Conservation (phyloP, 2,888 invertebrate species). For the Drosophila antonietae region DNA sequence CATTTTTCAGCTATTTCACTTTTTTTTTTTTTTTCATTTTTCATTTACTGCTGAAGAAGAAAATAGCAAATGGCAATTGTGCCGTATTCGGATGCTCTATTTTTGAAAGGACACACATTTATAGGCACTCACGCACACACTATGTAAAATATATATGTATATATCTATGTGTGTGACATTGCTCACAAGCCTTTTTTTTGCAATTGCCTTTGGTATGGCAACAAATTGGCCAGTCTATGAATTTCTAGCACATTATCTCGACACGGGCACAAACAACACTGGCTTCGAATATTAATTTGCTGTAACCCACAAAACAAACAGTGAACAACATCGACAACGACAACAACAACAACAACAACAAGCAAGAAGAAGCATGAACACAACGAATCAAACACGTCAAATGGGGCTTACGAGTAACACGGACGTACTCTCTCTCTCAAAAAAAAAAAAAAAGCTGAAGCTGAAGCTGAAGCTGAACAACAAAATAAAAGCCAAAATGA, state of each 20-base stretch:
- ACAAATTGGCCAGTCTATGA: not conserved
- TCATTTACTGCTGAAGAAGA: constrained; percentile 18
- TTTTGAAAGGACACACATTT: constrained; percentile 19
- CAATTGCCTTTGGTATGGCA: constrained; percentile 1
- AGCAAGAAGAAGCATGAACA: constrained; percentile 3
- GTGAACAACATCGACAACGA: not conserved
- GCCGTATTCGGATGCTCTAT: constrained; percentile 20
- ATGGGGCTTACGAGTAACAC: constrained; percentile 29
- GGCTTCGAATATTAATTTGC: constrained; percentile 9
- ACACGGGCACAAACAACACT: not conserved
- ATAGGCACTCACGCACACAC: constrained; percentile 1
- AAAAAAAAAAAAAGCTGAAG: not conserved
- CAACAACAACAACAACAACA: constrained; percentile 13
- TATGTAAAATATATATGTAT: not conserved
- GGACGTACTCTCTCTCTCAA: constrained; percentile 9
- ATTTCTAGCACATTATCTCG: constrained; percentile 4
- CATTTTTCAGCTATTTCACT: constrained; percentile 27
- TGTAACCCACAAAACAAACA: not conserved
- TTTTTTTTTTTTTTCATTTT: constrained; percentile 21
- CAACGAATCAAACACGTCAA: constrained; percentile 30
- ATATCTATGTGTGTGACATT: constrained; percentile 28
- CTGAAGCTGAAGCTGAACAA: not conserved
- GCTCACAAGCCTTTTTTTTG: constrained; percentile 17
- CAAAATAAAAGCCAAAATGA: not conserved
- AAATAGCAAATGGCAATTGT: constrained; percentile 27